Base-by-base conservation (phyloP, 2,888 invertebrate genomes). In the Elgonia sp. region DNA sequence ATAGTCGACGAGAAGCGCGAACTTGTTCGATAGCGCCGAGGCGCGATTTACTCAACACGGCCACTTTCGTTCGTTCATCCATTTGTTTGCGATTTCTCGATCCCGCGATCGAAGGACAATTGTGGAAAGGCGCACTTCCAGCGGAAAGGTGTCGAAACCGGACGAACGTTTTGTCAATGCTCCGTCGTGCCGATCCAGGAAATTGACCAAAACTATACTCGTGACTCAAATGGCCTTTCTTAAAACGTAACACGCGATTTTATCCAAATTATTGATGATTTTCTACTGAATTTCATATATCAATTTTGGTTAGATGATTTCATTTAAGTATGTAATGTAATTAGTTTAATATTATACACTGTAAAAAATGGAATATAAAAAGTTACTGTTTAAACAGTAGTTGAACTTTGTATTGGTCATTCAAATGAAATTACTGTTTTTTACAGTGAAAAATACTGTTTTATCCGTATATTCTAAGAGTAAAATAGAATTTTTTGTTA, bases 71-170 rank as follows among this genome's bases (percentile, higher is more conserved):
- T 81, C 79, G 81, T 21, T 55, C 86, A 42, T 62, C 80, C 80
- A 76, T 76, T 81, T 63, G 75, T 63, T 72, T 65, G 72, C 87
- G 81, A 80, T 80, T 83, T 84, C 87, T 65, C 82, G 86, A 70
- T 84, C 73, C 42, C 37, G 81, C 72, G 79, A 73, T 55, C 85
- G 87, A 87, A 87, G 87, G 87, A 87, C 87, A 65, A 69, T 84
- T 77, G 84, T 87, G 84, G 76, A 84, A 84, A 84, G 69, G 57
- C 80, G 77, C 69, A 14, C 72, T 87, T 87, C 87, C 84, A 75
- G 69, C 87, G 87, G 87, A 84, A 87, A 81, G 46, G 84, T 87
- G 80, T 69, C 76, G 87, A 84, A 87, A 87, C 87, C 87, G 87
- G 84, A 84, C 40, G 87, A 69, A 7, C 29, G 67, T 80, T 87